Percentiles rank a stretch among this genome's conserved stretches.
Evolutionary conservation across 53 echinoderm and acorn worm species (phyloP).

Genomic region (Zoroaster sp.): DNA sequence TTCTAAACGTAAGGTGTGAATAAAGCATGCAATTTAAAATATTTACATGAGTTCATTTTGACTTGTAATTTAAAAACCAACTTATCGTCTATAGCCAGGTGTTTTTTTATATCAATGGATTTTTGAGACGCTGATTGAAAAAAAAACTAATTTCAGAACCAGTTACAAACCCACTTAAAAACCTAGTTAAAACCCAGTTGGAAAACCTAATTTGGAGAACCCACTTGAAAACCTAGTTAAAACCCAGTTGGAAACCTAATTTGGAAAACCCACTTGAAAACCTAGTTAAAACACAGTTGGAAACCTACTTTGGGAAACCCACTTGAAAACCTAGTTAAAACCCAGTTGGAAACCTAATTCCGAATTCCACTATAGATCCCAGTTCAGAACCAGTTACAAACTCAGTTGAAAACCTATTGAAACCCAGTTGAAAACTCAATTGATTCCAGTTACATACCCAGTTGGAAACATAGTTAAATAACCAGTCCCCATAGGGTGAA

Average conservation of each 20-base stretch:
- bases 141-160: neutral
- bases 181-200: neutral
- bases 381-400: neutral
- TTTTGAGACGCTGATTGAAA: no score
- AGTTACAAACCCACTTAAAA: neutral
- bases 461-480: neutral
- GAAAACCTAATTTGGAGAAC: neutral
- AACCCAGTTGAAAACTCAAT: no score
- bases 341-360: neutral
- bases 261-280: neutral
- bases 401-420: neutral
- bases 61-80: no score
- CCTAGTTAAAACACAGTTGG: neutral
- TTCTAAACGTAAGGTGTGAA: no score
- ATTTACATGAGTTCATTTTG: no score
- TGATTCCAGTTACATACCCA: no score
- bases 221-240: neutral
- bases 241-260: neutral
- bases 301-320: neutral
- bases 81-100: no score
- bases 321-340: neutral
- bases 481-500: no score
- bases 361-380: neutral
- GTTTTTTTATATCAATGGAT: no score
- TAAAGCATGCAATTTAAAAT: no score